phyloP scores from a whole-genome alignment of 1,140 invertebrate genomes.

The Augochlora pura region DNA sequence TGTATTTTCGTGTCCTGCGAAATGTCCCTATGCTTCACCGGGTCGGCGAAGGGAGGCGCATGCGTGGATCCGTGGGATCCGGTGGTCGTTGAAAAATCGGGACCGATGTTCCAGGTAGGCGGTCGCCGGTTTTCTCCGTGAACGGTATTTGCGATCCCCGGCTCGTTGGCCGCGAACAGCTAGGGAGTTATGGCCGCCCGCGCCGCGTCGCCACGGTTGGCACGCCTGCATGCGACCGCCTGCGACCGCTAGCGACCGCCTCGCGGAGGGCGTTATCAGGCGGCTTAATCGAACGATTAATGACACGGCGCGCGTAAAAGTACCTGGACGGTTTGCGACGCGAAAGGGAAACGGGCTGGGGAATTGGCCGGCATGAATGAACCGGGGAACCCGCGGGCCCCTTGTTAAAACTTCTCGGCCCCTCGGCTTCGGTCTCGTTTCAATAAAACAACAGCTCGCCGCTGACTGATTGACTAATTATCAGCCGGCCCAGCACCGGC shows the following conservation, averaged over 20 bases:
- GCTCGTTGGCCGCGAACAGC: not conserved
- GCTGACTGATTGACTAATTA: conserved; percentile 71
- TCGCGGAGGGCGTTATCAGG: conserved; percentile 62
- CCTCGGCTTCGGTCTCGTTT: conserved; percentile 39
- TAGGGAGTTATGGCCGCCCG: conserved; percentile 54
- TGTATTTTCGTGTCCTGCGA: conserved; percentile 37
- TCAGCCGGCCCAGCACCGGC: conserved; percentile 42
- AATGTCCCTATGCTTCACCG: conserved; percentile 41
- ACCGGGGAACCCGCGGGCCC: conserved; percentile 6
- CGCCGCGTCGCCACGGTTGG: conserved; percentile 30
- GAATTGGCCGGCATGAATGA: conserved; percentile 53
- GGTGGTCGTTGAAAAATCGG: conserved; percentile 49
- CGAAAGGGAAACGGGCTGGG: conserved; percentile 39
- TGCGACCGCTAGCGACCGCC: not conserved
- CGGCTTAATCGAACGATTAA: conserved; percentile 71
- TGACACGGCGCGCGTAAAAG: conserved; percentile 63
- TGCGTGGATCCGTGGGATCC: not conserved
- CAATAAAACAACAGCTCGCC: conserved; percentile 54
- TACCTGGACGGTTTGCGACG: conserved; percentile 47
- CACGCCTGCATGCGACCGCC: conserved; percentile 36
- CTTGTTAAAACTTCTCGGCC: conserved; percentile 57
- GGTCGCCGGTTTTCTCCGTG: conserved; percentile 42
- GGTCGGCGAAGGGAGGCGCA: not conserved
- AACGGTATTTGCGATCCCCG: not conserved
- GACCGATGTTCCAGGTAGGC: conserved; percentile 55